Evolutionary conservation across 1,140 invertebrate species (phyloP), one percentile per base, ranked within the genome.

Genomic region (Frieseomelitta varia): DNA sequence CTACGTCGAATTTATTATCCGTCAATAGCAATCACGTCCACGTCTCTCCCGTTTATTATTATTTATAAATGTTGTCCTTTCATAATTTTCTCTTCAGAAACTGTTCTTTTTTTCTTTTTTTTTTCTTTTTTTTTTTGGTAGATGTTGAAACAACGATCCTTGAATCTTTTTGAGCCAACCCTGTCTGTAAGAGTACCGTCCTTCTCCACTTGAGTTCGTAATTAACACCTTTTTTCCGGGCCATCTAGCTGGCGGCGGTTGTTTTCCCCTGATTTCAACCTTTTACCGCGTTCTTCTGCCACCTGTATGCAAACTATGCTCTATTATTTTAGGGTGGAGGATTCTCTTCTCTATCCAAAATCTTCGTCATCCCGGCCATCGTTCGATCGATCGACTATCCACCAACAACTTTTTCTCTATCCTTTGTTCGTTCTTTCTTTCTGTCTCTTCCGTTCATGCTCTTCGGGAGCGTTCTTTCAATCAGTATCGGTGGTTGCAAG

Each of bases 401-500:
- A 21, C 15, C 15, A 21, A 55, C 73, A n/a, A 4, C 17, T 72
- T 24, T 39, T 67, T 11, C 51, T 75, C 4, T 47, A 30, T 21
- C 11, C 53, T 15, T 51, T 1, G 24, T 61, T 61, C 19, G 24
- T 12, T 34, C 27, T n/a, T 30, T 47, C 19, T 39, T 14, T 47
- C 39, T 6, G 39, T 47, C 63, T 30, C 19, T 1, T 2, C 8
- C 71, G n/a, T 14, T 21, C 30, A 73, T 17, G 2, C 0, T 12
- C 10, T 73, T 67, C 21, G n/a, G 3, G 56, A 27, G 61, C 30
- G 12, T 68, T 56, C 34, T 51, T 79, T 85, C 53, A 56, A 65
- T 61, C 65, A 15, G 63, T 71, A 58, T 72, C 82, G 34, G 34
- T 67, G 75, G 51, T 27, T 80, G 73, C 72, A 55, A 76, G 63